Percentiles rank a stretch among this genome's conserved stretches.
Conservation (phyloP, 1,140 invertebrate species). For the Eriocheir sinensis region DNA sequence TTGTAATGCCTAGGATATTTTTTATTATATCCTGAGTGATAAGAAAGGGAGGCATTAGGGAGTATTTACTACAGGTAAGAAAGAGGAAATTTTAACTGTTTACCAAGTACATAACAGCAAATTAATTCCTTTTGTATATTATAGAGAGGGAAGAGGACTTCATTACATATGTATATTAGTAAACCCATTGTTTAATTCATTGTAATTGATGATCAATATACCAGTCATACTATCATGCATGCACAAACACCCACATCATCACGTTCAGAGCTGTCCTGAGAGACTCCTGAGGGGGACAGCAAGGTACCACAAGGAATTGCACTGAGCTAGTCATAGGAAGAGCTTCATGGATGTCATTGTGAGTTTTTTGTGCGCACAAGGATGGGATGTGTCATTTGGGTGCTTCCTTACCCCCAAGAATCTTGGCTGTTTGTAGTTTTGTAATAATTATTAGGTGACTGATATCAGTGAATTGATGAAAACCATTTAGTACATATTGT, state of each 20-base stretch:
- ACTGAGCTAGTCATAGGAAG: slow-evolving; percentile 3
- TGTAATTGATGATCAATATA: neutral
- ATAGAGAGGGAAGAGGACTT: neutral
- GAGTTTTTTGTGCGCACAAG: neutral
- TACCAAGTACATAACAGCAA: neutral
- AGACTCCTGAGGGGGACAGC: neutral
- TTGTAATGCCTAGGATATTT: slow-evolving; percentile 41
- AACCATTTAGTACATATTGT: too few species aligned
- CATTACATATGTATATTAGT: neutral
- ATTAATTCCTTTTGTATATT: neutral
- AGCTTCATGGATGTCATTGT: slow-evolving; percentile 15
- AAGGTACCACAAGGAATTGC: neutral
- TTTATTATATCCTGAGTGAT: slow-evolving; percentile 44
- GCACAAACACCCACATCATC: neutral
- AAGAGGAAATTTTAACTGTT: neutral
- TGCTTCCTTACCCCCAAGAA: neutral
- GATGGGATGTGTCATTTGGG: neutral
- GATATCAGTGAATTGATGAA: too few species aligned
- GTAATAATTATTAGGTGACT: too few species aligned
- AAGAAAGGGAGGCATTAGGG: neutral
- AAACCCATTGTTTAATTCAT: neutral
- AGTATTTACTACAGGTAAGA: neutral
- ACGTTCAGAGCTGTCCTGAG: neutral
- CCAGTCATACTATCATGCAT: neutral
- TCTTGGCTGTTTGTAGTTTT: neutral